Evolutionary conservation across 2,797 vertebrate species (phyloP), one percentile per base, ranked within the genome.

Genomic region (Anguilla pacifica): DNA sequence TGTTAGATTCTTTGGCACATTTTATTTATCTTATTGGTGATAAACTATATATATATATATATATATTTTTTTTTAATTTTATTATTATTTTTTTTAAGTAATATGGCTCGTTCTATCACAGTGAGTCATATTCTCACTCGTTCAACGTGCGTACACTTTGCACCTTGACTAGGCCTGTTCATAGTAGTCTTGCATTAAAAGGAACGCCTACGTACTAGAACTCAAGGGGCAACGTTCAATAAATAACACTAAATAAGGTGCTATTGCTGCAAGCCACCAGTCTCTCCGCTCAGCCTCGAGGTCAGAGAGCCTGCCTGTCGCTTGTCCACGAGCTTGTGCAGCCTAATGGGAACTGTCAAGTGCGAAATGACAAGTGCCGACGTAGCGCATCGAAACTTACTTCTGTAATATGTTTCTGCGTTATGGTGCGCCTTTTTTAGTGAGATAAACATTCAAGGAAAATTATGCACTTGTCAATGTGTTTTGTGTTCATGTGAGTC

Each of bases 241-340:
- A 79, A 87, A 84, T 59, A 88, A 79, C 86, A 86, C 91, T 90
- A 93, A 92, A 92, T 91, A 91, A 90, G 89, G 89, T 85, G 88
- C 51, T 86, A 85, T 88, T 87, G 55, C 74, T 85, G 79, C 57
- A 88, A 83, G 84, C 79, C 70, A 22, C 35, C 17, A 22, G 35
- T 90, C 17, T 89, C 46, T 89, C 15, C 53, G 88, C 86, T 91
- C 87, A 81, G 90, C 92, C 89, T 90, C 90, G 87, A 91, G 85
- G 89, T 90, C 49, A 61, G 13, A 91, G 88, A 95, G 95, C 92
- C 92, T 92, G 59, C 70, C 81, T 89, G 74, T 89, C 86, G 85
- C 43, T 89, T 59, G 89, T 31, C 6, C 39, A n/a, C 22, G 22
- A 49, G 43, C 67, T 10, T 67, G 61, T 46, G 57, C 35, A 79